Evolutionary conservation across 64 coral and sea anemone genomes (phyloP).

Genomic region (Platygyra sinensis): DNA sequence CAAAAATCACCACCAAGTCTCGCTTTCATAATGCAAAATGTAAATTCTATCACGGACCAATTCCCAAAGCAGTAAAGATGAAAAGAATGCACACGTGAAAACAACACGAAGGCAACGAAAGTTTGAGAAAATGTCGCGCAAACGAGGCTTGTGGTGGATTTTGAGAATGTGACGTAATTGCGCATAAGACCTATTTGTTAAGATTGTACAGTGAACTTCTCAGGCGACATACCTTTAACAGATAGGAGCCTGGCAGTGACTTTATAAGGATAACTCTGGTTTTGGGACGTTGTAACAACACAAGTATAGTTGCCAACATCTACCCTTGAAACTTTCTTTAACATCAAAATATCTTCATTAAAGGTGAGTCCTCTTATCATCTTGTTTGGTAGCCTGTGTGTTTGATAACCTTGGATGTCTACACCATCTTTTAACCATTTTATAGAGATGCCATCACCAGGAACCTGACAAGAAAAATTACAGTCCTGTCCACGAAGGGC

Average conservation of each 20-base stretch:
- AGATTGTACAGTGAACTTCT: too few species aligned
- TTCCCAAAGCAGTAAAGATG: too few species aligned
- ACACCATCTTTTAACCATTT: constrained; percentile 71
- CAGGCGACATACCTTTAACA: constrained; percentile 49
- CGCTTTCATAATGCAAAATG: too few species aligned
- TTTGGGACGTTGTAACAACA: constrained; percentile 20
- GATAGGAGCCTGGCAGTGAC: constrained; percentile 33
- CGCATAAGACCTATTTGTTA: too few species aligned
- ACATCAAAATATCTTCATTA: constrained; percentile 53
- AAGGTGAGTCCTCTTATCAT: constrained; percentile 22
- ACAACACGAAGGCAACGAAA: too few species aligned
- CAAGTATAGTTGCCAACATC: constrained; percentile 77
- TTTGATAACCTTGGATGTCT: neutral
- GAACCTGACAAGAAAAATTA: constrained; percentile 74
- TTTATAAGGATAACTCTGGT: constrained; percentile 42
- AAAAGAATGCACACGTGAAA: too few species aligned
- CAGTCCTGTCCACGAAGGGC: constrained; percentile 17
- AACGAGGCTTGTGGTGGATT: too few species aligned
- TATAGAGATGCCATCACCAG: constrained; percentile 50
- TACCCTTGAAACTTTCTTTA: constrained; percentile 35
- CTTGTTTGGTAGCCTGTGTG: neutral
- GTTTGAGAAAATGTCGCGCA: too few species aligned
- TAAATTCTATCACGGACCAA: too few species aligned
- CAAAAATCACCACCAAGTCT: too few species aligned
- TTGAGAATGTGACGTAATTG: too few species aligned